Conservation (phyloP, 2,888 invertebrate genomes). For the Gisinianus flammeolus region DNA sequence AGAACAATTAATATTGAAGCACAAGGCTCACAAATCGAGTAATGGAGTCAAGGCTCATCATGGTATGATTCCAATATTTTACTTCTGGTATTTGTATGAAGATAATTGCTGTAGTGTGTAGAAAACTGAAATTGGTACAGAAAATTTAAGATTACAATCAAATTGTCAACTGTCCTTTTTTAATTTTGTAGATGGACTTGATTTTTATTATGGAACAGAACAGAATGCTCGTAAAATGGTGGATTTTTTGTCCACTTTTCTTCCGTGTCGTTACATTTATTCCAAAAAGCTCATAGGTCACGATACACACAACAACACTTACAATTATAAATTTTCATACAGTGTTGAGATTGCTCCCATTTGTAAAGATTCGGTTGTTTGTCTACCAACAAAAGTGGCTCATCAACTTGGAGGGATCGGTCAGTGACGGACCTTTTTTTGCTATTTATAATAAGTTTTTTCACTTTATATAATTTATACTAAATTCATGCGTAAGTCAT, state of each 20-base stretch:
- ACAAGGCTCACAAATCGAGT: constrained; percentile 88
- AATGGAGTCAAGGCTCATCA: constrained; percentile 84
- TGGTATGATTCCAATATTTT: too few relatives aligned
- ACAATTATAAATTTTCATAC: constrained; percentile 94
- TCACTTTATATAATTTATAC: too few relatives aligned
- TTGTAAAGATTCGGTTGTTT: constrained; percentile 92
- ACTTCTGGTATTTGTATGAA: too few relatives aligned
- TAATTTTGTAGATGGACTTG: constrained; percentile 78
- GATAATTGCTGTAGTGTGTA: too few relatives aligned
- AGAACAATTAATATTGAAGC: constrained; percentile 95
- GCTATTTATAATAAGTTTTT: too few relatives aligned
- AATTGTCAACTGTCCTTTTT: too few relatives aligned
- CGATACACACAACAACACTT: constrained; percentile 94
- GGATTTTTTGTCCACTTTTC: constrained; percentile 85
- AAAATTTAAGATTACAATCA: too few relatives aligned
- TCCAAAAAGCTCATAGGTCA: constrained; percentile 96
- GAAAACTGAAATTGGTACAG: too few relatives aligned
- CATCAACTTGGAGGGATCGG: constrained; percentile 87
- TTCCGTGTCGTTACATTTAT: constrained; percentile 86
- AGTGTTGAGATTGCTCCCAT: constrained; percentile 95
- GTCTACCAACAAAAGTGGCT: constrained; percentile 83
- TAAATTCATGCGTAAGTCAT: too few relatives aligned
- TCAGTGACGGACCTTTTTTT: too few relatives aligned
- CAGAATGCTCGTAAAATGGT: constrained; percentile 92
- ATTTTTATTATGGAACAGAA: constrained; percentile 91